phyloP scores from a whole-genome alignment of 1,140 invertebrate genomes.

The Musca domestica region DNA sequence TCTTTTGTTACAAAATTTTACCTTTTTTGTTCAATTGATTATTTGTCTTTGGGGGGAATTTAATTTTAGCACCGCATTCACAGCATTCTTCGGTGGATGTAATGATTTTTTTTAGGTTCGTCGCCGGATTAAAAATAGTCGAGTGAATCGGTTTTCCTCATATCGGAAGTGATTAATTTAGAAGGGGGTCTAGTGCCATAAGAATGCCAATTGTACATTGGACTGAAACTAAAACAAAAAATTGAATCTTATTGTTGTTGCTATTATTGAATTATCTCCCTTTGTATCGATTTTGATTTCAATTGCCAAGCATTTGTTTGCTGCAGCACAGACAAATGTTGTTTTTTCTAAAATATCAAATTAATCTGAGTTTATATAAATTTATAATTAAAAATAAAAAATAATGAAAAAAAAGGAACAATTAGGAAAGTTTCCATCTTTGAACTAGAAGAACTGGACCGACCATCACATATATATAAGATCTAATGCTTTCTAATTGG shows the following conservation, averaged over 20 bases:
- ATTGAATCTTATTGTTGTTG: neutral
- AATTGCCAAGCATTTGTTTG: neutral
- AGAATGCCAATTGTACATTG: constrained; percentile 2
- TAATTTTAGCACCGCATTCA: constrained; percentile 4
- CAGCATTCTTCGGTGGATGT: neutral
- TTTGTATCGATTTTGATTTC: neutral
- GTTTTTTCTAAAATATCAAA: neutral
- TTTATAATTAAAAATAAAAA: too few species aligned
- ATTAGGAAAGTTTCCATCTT: too few species aligned
- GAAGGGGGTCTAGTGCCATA: constrained; percentile 12
- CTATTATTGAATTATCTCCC: neutral
- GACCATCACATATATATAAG: too few species aligned
- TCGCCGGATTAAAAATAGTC: constrained; percentile 8
- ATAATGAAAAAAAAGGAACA: too few species aligned
- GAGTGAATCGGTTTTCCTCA: constrained; percentile 6
- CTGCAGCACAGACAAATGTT: neutral
- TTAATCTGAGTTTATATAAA: too few species aligned
- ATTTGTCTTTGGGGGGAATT: constrained; percentile 9
- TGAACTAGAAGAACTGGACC: too few species aligned
- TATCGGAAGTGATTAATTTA: constrained; percentile 21
- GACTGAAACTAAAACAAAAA: neutral
- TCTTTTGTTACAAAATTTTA: constrained; percentile 8
- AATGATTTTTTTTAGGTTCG: neutral
- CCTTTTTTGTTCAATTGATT: constrained; percentile 16
- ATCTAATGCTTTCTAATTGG: too few species aligned